Evolutionary conservation across 1,140 invertebrate species (phyloP).

Genomic region (Solenopsis fugax): DNA sequence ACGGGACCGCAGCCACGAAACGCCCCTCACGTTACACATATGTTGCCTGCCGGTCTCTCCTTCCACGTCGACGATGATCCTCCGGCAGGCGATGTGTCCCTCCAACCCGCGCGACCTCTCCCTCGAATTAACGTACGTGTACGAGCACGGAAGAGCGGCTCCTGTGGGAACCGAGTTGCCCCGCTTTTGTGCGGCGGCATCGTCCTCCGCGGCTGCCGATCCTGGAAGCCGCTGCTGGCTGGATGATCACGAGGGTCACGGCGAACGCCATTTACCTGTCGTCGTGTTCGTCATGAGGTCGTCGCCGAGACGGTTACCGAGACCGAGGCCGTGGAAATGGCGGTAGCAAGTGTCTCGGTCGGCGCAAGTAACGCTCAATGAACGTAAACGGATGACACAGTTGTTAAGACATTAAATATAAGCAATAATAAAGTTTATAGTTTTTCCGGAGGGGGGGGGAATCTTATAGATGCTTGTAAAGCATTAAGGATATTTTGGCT

Average conservation of each 20-base stretch:
- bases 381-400: neutral
- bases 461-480: no score
- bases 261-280: conserved; percentile 60
- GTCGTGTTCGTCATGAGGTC: conserved; percentile 44
- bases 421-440: no score
- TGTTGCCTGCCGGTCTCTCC: conserved; percentile 73
- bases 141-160: conserved; percentile 75
- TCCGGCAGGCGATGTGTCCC: conserved; percentile 60
- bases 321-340: conserved; percentile 32
- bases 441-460: no score
- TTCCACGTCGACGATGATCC: conserved; percentile 65
- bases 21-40: conserved; percentile 81
- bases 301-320: conserved; percentile 14
- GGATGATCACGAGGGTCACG: conserved; percentile 50
- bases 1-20: conserved; percentile 77
- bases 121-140: conserved; percentile 72
- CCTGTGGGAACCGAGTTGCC: conserved; percentile 73
- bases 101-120: conserved; percentile 49
- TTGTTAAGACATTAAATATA: neutral
- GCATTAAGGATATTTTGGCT: no score
- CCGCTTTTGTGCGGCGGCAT: conserved; percentile 51
- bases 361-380: neutral
- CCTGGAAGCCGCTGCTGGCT: conserved; percentile 38
- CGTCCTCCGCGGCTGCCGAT: conserved; percentile 54
- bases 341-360: neutral